Evolutionary conservation across 2,113 vertebrate genomes (phyloP), one percentile per base, ranked within the genome.

Genomic region (Meriones unguiculatus): DNA sequence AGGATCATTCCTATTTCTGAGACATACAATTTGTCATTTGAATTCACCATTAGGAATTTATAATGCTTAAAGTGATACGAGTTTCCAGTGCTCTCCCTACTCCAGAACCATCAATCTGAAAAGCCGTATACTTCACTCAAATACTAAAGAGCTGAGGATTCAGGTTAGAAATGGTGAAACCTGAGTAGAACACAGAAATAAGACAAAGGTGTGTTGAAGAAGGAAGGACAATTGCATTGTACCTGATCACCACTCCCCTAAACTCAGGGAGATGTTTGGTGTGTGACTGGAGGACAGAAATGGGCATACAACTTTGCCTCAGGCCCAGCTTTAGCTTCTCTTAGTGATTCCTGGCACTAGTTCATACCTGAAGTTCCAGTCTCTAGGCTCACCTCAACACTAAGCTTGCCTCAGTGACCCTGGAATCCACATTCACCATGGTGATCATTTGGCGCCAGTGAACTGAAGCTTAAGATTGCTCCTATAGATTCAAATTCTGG

Each of bases 1-100:
- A 80, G 54, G 38, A 89, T 88, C 93, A 91, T 93, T 95, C 1
- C 18, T 90, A 32, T 92, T 91, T 85, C 32, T 72, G 20, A 86
- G 41, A 59, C 2, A 67, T 52, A 24, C 1, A 11, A 3, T 89
- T 57, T 85, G 20, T 54, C 25, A 94, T 80, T 32, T 94, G 57
- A 95, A 76, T 92, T 93, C 92, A 85, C 3, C 70, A 38, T 73
- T 90, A 62, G 52, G 12, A 90, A 72, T 92, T 54, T 87, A 57
- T 89, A 57, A 64, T 52, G 25, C 82, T 76, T 7, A 80, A 38
- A 10, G 0, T 91, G 30, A 81, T 24, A 75, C 9, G 50, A 28
- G 30, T 69, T 81, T 80, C 8, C 3, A 25, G 50, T 9, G 65
- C 8, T 67, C 3, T 3, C 67, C 1, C 32, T 25, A 12, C 50